These are phyloP conservation scores for Morphnarchus princeps DNA, from an alignment of 2,113 vertebrate genomes.

Conservation along the genomic window DNA sequence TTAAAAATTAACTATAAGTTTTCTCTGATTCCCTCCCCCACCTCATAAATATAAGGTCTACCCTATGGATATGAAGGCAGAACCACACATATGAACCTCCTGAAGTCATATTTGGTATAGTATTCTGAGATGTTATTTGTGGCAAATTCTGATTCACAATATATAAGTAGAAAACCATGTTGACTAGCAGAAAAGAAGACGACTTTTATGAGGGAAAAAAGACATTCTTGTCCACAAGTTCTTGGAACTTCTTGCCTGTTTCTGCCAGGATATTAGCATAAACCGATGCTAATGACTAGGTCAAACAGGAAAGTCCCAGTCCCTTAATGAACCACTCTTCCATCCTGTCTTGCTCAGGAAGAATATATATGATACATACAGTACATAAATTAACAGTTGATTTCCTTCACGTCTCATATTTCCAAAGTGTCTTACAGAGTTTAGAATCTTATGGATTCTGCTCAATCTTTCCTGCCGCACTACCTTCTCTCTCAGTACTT, in stretches of 20 bases:
- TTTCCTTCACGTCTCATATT: not conserved
- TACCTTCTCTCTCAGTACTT: not conserved
- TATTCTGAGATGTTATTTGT: not conserved
- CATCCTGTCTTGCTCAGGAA: not conserved
- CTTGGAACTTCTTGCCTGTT: not conserved
- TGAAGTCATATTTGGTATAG: not conserved
- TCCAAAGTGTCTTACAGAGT: not conserved
- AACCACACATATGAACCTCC: not conserved
- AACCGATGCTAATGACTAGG: not conserved
- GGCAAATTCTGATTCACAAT: not conserved
- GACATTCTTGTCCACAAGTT: not conserved
- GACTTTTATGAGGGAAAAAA: not conserved
- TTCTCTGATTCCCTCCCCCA: rapidly evolving
- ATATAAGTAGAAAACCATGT: not conserved
- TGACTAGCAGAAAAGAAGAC: not conserved
- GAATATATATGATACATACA: not conserved
- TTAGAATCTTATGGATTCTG: not conserved
- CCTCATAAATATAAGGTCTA: not conserved
- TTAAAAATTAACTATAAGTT: not conserved
- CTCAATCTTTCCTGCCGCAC: not conserved
- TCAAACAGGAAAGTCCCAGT: not conserved
- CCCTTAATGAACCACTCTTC: not conserved
- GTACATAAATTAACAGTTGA: not conserved
- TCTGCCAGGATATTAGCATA: not conserved
- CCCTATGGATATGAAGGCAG: not conserved